phyloP scores from a whole-genome alignment of 2,888 invertebrate genomes.

The Griposia aprilina region DNA sequence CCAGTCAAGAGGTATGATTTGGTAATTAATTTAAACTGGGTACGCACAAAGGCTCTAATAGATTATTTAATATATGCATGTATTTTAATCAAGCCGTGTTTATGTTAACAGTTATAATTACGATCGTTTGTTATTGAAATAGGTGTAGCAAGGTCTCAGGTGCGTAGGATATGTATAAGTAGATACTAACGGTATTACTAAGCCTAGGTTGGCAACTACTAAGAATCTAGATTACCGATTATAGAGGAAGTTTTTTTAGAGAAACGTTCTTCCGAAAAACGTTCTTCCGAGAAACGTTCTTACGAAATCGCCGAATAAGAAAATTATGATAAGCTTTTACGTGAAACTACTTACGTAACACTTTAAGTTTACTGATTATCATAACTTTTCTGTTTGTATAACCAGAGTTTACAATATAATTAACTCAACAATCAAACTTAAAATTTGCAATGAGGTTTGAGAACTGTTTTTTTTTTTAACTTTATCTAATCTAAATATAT shows the following conservation, averaged over 20 bases:
- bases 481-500: no score
- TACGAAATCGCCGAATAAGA: no score
- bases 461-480: no score
- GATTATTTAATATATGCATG: slow-evolving; percentile 52
- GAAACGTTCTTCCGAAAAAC: no score
- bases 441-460: no score
- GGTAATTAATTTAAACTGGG: slow-evolving; percentile 25
- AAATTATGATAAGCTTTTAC: no score
- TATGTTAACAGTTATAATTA: slow-evolving; percentile 56
- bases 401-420: no score
- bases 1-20: slow-evolving; percentile 32
- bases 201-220: not conserved
- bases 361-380: no score
- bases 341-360: no score
- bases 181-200: not conserved
- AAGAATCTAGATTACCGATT: slow-evolving; percentile 1
- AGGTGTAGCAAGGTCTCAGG: slow-evolving; percentile 48
- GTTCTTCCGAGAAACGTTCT: no score
- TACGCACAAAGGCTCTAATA: slow-evolving; percentile 28
- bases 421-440: no score
- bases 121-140: slow-evolving; percentile 57
- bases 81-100: slow-evolving; percentile 31
- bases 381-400: no score
- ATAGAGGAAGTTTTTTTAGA: not conserved
- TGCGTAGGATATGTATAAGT: slow-evolving; percentile 27